phyloP scores from a whole-genome alignment of 2,888 invertebrate species.

The Rhogogaster chlorosoma region DNA sequence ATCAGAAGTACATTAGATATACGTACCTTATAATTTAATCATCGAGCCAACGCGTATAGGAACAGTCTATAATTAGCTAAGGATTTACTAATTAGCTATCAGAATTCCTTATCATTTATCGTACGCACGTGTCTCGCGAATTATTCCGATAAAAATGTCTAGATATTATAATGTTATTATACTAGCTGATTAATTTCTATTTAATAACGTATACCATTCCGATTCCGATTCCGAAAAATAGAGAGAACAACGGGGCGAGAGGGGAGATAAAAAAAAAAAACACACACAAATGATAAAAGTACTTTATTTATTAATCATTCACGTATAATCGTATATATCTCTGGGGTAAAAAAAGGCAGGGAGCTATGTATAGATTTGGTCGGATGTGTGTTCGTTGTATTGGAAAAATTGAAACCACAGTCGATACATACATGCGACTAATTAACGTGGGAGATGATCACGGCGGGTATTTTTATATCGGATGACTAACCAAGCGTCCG shows the following conservation, averaged over 20 bases:
- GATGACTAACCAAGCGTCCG: background rate
- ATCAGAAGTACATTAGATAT: background rate
- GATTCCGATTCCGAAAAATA: background rate
- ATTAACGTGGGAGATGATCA: background rate
- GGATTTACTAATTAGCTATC: background rate
- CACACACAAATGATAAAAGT: background rate
- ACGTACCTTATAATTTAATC: background rate
- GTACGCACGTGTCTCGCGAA: background rate
- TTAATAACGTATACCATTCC: too few relatives aligned
- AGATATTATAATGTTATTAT: too few relatives aligned
- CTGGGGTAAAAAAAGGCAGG: background rate
- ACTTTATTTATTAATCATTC: background rate
- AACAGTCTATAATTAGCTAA: background rate
- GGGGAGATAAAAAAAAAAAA: background rate
- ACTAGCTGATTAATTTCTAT: too few relatives aligned
- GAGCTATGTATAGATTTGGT: background rate
- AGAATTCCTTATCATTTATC: background rate
- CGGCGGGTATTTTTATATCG: background rate
- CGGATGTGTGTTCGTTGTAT: background rate
- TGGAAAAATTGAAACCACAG: background rate
- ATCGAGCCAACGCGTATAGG: background rate
- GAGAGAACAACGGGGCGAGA: background rate
- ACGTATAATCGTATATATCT: background rate
- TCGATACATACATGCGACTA: background rate
- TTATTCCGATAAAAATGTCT: background rate